phyloP scores from a whole-genome alignment of 2,797 vertebrate genomes.

The Natrix natrix region DNA sequence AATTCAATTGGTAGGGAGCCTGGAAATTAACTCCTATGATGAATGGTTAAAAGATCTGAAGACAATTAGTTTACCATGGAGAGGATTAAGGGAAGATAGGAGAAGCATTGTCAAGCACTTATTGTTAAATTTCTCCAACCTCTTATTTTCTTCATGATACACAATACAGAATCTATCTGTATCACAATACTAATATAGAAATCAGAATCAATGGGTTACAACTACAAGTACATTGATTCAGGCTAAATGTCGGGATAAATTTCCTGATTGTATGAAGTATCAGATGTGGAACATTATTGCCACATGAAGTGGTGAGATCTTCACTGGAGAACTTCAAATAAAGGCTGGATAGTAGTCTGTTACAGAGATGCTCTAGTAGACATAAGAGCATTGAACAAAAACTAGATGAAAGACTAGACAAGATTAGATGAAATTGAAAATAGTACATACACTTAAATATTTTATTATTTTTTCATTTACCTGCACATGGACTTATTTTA shows the following conservation, averaged over 20 bases:
- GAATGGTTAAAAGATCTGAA: neutral
- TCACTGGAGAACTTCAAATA: neutral
- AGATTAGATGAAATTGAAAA: neutral
- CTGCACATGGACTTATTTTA: neutral
- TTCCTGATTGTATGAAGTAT: neutral
- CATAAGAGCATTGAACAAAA: neutral
- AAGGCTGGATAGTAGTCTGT: neutral
- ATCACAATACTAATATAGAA: neutral
- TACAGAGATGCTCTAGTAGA: neutral
- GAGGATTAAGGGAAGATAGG: neutral
- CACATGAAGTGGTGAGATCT: neutral
- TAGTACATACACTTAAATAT: neutral
- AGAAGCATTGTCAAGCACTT: neutral
- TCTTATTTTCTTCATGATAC: too few species aligned
- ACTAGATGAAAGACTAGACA: neutral
- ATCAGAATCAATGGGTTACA: neutral
- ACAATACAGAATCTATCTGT: too few species aligned
- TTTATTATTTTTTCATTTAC: constrained; percentile 4
- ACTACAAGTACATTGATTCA: neutral
- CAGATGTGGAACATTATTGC: neutral
- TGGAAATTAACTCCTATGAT: neutral
- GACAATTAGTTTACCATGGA: neutral
- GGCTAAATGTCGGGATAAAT: neutral
- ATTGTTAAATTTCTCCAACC: neutral
- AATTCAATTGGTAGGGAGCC: neutral